Base-by-base conservation (phyloP, 2,888 invertebrate species). In the Stenodema calcarata region DNA sequence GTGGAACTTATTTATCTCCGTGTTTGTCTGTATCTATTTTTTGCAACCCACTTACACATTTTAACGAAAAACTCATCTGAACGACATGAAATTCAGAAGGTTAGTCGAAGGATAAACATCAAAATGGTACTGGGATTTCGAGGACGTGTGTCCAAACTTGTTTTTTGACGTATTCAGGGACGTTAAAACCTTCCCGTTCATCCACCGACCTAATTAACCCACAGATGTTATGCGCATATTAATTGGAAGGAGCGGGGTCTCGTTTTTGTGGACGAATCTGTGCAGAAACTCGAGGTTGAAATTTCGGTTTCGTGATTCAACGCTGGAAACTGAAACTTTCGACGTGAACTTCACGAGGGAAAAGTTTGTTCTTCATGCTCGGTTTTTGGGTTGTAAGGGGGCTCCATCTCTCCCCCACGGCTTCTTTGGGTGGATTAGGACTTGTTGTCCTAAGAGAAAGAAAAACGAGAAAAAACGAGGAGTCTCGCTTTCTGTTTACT, bases 291-390 rank as follows among this genome's bases (percentile, higher is more conserved):
- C 75, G 75, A 16, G 75, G 75, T 42, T 12, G 35, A 75, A 75
- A 18, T 75, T 75, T 75, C 75, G 75, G 75, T 41, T 23, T 62
- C 62, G 62, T 62, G 62, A 62, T 62, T 62, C 62, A 23, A 62
- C 62, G 62, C 62, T 62, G 23, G 23, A 62, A 62, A 62, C 23
- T 62, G 23, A 62, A 62, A 62, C 62, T 62, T 62, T 62, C 62
- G 62, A 2, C 27, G 62, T 62, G 62, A 62, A 62, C 62, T 62
- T 62, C 27, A 18, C 18, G 18, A 62, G 62, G 62, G 23, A 12
- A 27, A 62, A 62, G 23, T 62, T 62, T 62, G 62, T 62, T 62
- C 62, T 62, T 62, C 62, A 62, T 62, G 62, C 23, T 23, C n/a
- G 62, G 62, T 23, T 62, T 62, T 62, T 62, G 23, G 62, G 23